These are phyloP conservation scores for Ashinkailepas kermadecensis DNA, from an alignment of 2,888 invertebrate genomes.

Conservation along the genomic window DNA sequence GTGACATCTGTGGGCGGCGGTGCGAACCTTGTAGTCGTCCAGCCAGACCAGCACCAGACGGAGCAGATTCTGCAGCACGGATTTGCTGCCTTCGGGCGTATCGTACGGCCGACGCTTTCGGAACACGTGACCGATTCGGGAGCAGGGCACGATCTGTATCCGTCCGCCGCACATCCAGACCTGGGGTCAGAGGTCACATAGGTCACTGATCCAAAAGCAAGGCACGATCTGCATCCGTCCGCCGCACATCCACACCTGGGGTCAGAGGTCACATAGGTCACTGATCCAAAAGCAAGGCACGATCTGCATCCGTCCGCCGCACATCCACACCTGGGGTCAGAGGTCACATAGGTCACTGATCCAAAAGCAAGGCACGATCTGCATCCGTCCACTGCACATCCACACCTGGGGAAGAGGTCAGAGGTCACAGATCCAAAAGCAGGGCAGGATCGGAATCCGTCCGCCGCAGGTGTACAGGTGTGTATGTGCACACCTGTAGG, in stretches of 20 bases:
- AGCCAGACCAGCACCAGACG: slow-evolving; percentile 93
- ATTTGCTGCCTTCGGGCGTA: slow-evolving; percentile 64
- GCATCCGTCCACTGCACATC: slow-evolving; percentile 87
- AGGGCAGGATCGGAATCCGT: no score
- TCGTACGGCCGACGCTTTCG: slow-evolving; percentile 83
- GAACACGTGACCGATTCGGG: slow-evolving; percentile 93
- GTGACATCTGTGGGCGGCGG: no score
- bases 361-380: slow-evolving; percentile 87
- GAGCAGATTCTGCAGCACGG: slow-evolving; percentile 81
- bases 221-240: slow-evolving; percentile 84
- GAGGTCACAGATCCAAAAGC: no score
- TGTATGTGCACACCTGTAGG: no score
- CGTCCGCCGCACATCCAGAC: slow-evolving; percentile 96
- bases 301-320: slow-evolving; percentile 58
- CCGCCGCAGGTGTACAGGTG: no score
- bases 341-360: slow-evolving; percentile 70
- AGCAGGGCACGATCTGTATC: slow-evolving; percentile 86
- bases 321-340: no score
- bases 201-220: slow-evolving; percentile 92
- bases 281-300: slow-evolving; percentile 69
- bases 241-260: slow-evolving; percentile 63
- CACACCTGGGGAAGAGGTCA: no score
- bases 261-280: no score
- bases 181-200: slow-evolving; percentile 52
- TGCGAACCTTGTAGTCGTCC: slow-evolving; percentile 61